Conservation (phyloP, 2,113 vertebrate genomes). For the Sander lucioperca region DNA sequence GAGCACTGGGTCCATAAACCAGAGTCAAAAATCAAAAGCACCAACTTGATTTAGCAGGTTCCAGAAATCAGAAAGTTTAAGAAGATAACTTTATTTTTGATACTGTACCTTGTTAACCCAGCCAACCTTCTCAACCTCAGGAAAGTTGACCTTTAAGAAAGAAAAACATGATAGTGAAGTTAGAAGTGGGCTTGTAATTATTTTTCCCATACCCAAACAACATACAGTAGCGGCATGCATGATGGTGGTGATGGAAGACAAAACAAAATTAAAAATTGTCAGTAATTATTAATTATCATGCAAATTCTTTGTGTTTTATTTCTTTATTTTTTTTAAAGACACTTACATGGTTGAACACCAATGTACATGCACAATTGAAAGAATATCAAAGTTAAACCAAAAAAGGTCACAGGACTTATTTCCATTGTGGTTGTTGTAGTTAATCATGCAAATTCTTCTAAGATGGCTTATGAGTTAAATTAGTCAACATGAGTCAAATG, state of each 20-base stretch:
- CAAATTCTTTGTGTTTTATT: neutral
- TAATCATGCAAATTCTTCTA: constrained; percentile 15
- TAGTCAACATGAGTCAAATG: neutral
- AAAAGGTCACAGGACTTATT: no score
- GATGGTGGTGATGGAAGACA: neutral
- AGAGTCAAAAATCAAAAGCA: neutral
- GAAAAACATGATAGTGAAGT: neutral
- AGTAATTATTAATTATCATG: constrained; percentile 6
- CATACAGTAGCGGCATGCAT: constrained; percentile 16
- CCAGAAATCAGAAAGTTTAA: neutral
- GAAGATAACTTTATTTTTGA: neutral
- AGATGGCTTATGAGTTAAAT: neutral
- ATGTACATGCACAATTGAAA: no score
- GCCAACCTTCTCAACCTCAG: constrained; percentile 92
- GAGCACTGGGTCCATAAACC: neutral
- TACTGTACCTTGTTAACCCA: constrained; percentile 96
- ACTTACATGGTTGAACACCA: no score
- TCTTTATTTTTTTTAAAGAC: no score
- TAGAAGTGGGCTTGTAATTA: neutral
- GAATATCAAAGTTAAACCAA: no score
- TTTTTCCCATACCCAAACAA: neutral
- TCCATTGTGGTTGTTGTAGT: no score
- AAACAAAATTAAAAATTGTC: no score
- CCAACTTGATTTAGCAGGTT: neutral
- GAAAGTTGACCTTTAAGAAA: constrained; percentile 89